Evolutionary conservation across 2,888 invertebrate species (phyloP), one percentile per base, ranked within the genome.

Genomic region (Rotaria socialis): DNA sequence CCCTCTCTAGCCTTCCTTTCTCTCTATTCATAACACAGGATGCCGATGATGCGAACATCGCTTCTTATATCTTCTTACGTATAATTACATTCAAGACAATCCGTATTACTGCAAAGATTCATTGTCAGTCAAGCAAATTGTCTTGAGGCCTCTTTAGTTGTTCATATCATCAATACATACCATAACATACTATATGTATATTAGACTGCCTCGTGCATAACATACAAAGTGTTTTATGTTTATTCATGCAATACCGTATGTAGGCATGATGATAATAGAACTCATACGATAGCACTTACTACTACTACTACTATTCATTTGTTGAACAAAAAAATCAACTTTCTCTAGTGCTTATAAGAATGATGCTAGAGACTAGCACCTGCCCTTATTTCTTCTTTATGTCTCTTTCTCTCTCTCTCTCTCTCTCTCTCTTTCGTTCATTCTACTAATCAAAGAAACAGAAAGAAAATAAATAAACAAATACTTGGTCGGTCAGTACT

Each of bases 381-480:
- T 67, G 67, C 35, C 35, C 19, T 67, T 11, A 35, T 16, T 24
- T 14, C 1, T 27, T 60, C 14, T 11, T 19, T 60, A 2, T 5
- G 7, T 27, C 14, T 6, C 27, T 11, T 16, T 27, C 27, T 67
- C 67, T 35, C 14, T 67, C 27, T 67, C 11, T 14, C 14, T 27
- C 35, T 58, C 52, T 16, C 16, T 58, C 58, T 8, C 11, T 52
- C 52, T 11, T 14, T 11, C 16, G 4, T 16, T 19, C 7, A 22
- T 27, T 14, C 8, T n/a, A 27, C 27, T 60, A 60, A n/a, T 60
- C 10, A n/a, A 27, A 60, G 58, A 2, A 60, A 55, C 0, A 58
- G n/a, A 60, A 41, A 35, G 67, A 67, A 67, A 67, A 67, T 35
- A 67, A 67, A 67, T 35, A 67, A 67, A 67, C 67, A 67, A 67